Conservation (phyloP, 2,888 invertebrate species). For the Lacanobia oleracea region DNA sequence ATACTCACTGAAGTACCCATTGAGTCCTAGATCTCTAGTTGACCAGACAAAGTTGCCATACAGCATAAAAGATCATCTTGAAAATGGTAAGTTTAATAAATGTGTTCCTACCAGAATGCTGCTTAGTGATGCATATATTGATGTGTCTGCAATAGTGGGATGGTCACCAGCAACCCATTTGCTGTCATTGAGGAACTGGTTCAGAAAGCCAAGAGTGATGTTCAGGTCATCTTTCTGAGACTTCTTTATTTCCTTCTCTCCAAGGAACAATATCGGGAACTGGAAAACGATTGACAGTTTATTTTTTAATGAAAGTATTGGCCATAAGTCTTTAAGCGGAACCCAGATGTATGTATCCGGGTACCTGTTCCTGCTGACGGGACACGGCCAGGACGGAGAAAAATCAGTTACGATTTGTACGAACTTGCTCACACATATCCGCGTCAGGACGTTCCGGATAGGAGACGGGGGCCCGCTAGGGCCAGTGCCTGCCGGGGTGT, state of each 20-base stretch:
- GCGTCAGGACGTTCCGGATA: too few relatives aligned
- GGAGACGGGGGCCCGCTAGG: too few relatives aligned
- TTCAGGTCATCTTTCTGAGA: slow-evolving; percentile 89
- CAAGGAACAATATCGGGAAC: slow-evolving; percentile 91
- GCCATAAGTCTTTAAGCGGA: too few relatives aligned
- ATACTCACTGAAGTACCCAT: too few relatives aligned
- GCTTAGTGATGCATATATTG: slow-evolving; percentile 90
- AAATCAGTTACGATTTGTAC: too few relatives aligned
- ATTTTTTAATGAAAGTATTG: background rate
- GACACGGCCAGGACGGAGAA: too few relatives aligned
- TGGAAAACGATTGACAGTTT: slow-evolving; percentile 72
- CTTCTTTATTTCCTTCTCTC: slow-evolving; percentile 89
- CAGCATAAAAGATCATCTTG: background rate
- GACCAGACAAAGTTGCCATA: background rate
- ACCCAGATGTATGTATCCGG: too few relatives aligned
- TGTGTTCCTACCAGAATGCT: slow-evolving; percentile 87
- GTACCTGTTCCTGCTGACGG: too few relatives aligned
- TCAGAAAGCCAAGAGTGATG: slow-evolving; percentile 90
- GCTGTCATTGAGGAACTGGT: slow-evolving; percentile 89
- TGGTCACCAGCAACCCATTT: slow-evolving; percentile 92
- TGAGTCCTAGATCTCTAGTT: background rate
- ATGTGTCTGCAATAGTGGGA: slow-evolving; percentile 92
- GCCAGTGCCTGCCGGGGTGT: too few relatives aligned
- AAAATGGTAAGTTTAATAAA: background rate
- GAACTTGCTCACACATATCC: too few relatives aligned